phyloP scores from a whole-genome alignment of 2,113 vertebrate species.

The Rutilus rutilus region DNA sequence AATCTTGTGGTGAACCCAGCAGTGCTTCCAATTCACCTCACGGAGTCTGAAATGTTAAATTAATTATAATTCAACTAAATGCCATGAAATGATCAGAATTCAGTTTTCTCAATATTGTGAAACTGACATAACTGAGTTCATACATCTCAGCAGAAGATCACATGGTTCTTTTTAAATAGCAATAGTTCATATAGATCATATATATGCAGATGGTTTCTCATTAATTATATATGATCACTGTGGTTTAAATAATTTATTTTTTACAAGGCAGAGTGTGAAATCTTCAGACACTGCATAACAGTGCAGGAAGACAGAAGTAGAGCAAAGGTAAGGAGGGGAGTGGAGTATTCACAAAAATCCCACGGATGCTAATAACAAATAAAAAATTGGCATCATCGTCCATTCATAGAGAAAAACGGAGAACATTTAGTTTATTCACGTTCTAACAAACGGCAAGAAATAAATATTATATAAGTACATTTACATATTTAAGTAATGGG shows the following conservation, averaged over 20 bases:
- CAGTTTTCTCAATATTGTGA: neutral
- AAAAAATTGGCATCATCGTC: neutral
- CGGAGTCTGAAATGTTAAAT: neutral
- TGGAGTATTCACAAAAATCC: neutral
- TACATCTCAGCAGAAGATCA: neutral
- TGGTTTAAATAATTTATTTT: neutral
- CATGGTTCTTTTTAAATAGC: neutral
- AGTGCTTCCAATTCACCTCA: neutral
- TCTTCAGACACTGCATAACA: conserved; percentile 15
- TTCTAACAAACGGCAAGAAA: neutral
- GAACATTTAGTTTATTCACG: neutral
- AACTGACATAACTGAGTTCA: neutral
- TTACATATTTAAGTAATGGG: neutral
- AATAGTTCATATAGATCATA: neutral
- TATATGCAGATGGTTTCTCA: neutral
- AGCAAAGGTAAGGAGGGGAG: conserved; percentile 19
- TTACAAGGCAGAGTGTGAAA: neutral
- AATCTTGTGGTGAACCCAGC: conserved; percentile 29
- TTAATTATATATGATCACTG: neutral
- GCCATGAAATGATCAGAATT: neutral
- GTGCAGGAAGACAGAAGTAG: conserved; percentile 21
- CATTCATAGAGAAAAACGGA: neutral
- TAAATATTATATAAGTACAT: no score
- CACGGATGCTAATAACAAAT: neutral
- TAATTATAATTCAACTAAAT: conserved; percentile 1